These are phyloP conservation scores for Liparis tanakae DNA, from an alignment of 2,797 vertebrate species.

Conservation along the genomic window DNA sequence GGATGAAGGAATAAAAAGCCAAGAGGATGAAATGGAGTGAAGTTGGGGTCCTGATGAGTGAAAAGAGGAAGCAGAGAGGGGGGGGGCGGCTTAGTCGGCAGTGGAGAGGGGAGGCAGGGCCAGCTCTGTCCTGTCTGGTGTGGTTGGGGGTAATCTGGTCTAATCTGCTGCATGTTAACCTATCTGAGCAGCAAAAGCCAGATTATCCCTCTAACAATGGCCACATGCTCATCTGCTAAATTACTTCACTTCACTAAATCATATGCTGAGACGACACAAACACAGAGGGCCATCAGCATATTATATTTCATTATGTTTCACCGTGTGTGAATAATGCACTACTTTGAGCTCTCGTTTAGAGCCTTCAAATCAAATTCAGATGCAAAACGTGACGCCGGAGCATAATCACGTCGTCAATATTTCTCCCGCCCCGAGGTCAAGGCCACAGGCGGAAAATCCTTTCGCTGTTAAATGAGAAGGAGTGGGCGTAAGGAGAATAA, in stretches of 20 bases:
- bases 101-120: neutral
- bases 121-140: slow-evolving; percentile 71
- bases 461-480: slow-evolving; percentile 39
- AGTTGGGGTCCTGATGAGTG: slow-evolving; percentile 29
- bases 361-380: slow-evolving; percentile 24
- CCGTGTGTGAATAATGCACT: slow-evolving; percentile 11
- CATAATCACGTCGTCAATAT: slow-evolving; percentile 12
- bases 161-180: slow-evolving; percentile 91
- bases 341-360: slow-evolving; percentile 18
- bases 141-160: slow-evolving; percentile 82
- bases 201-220: slow-evolving; percentile 84
- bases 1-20: neutral
- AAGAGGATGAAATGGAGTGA: slow-evolving; percentile 30
- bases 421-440: slow-evolving; percentile 37
- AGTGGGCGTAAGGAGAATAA: slow-evolving; percentile 51
- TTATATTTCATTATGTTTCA: slow-evolving; percentile 17
- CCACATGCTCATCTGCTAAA: slow-evolving; percentile 83
- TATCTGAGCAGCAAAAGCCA: slow-evolving; percentile 85
- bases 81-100: neutral
- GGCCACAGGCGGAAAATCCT: slow-evolving; percentile 11
- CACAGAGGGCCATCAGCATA: slow-evolving; percentile 9
- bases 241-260: slow-evolving; percentile 82
- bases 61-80: slow-evolving; percentile 20
- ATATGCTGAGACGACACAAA: slow-evolving; percentile 72
- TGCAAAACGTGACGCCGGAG: neutral